phyloP scores from a whole-genome alignment of 1,140 invertebrate species.

The Monomorium pharaonis region DNA sequence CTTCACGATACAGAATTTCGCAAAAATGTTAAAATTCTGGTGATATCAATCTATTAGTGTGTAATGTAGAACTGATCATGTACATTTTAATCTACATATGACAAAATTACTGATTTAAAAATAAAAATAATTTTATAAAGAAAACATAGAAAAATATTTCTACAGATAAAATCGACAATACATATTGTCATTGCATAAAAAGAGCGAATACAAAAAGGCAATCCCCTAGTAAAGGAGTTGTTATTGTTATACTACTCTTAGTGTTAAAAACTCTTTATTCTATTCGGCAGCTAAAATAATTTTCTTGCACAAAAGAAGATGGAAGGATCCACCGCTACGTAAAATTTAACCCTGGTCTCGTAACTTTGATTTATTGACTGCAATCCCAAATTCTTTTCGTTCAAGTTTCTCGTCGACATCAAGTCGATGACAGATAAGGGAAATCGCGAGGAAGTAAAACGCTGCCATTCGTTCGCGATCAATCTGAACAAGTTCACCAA shows the following conservation, averaged over 20 bases:
- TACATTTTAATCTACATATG: neutral
- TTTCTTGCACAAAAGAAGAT: neutral
- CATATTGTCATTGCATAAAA: neutral
- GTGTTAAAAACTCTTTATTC: neutral
- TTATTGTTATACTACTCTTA: neutral
- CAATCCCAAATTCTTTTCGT: constrained; percentile 42
- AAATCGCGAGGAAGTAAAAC: constrained; percentile 47
- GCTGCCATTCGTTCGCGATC: constrained; percentile 30
- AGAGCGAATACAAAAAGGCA: neutral
- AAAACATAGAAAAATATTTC: neutral
- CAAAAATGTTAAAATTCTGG: neutral
- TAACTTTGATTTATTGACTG: constrained; percentile 57
- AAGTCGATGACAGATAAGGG: constrained; percentile 54
- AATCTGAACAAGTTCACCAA: constrained; percentile 36
- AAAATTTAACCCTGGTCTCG: neutral
- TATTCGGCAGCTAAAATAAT: constrained; percentile 18
- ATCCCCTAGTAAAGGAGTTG: neutral
- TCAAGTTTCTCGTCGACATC: constrained; percentile 36
- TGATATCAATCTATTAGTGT: neutral
- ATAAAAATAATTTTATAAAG: neutral
- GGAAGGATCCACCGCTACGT: neutral
- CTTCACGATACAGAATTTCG: neutral
- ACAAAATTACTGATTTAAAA: neutral
- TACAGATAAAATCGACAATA: neutral
- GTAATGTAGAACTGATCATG: no score